phyloP scores from a whole-genome alignment of 2,888 invertebrate genomes.

The Scaptomyza cyrtandrae region DNA sequence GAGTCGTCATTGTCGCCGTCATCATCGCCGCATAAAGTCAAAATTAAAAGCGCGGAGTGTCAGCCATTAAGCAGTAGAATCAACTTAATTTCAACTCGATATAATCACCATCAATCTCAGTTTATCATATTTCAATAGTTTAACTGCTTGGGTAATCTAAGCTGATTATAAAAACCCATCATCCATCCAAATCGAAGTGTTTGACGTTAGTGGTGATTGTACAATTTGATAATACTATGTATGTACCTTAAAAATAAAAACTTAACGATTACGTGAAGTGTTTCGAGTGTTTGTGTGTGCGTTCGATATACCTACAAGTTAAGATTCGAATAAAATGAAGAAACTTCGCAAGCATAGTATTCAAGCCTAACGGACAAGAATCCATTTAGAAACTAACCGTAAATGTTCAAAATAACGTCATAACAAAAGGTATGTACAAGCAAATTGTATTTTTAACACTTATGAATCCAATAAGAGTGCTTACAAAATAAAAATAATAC shows the following conservation, averaged over 20 bases:
- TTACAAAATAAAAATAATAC: neutral
- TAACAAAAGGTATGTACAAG: slow-evolving; percentile 20
- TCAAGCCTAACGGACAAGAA: slow-evolving; percentile 9
- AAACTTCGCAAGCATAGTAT: slow-evolving; percentile 37
- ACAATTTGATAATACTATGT: neutral
- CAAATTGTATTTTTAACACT: neutral
- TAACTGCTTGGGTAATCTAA: slow-evolving; percentile 36
- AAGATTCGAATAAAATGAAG: slow-evolving; percentile 39
- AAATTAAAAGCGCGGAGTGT: slow-evolving; percentile 81
- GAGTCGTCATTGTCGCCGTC: slow-evolving; percentile 83
- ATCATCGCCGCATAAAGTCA: slow-evolving; percentile 82
- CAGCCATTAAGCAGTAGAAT: slow-evolving; percentile 73
- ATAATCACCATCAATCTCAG: slow-evolving; percentile 52
- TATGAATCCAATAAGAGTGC: neutral
- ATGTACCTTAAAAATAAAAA: slow-evolving; percentile 3
- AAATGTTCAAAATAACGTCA: neutral
- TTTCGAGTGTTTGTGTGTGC: slow-evolving; percentile 30
- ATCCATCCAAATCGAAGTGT: slow-evolving; percentile 7
- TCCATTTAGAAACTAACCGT: neutral
- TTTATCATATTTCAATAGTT: slow-evolving; percentile 43
- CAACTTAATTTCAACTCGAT: slow-evolving; percentile 55
- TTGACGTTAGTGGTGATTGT: neutral
- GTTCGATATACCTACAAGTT: slow-evolving; percentile 7
- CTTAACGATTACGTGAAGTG: slow-evolving; percentile 11
- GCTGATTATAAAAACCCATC: slow-evolving; percentile 21